Evolutionary conservation across 2,797 vertebrate genomes (phyloP), one percentile per base, ranked within the genome.

Genomic region (Falco concolor): DNA sequence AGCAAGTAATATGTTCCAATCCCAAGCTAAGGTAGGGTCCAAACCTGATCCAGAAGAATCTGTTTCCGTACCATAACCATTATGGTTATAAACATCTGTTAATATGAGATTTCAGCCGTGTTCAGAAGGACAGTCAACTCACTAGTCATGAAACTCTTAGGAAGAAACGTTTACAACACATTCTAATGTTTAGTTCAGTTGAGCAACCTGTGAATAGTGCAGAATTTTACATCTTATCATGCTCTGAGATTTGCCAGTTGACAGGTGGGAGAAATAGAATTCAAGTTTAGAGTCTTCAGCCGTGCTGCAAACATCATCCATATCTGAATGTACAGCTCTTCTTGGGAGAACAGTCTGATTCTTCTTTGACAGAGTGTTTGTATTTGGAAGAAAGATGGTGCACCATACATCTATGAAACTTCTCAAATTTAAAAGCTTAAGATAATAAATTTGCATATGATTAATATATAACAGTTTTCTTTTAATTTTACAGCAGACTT

Each of bases 401-500:
- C 19, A 73, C 20, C 27, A 25, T 73, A 56, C 20, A 40, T 13
- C 19, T 57, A 11, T 47, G 54, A 87, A 81, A 84, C 3, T 13
- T 84, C 54, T 72, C 27, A 49, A 69, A 75, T 1, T 38, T 27
- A 87, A 76, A 87, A 77, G 12, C 36, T 87, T 61, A 80, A 89
- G 28, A 67, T 77, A 53, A 75, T 72, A 38, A 27, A 63, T 57
- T 57, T 87, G 30, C 30, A 32, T 44, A 40, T 65, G 34, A 85
- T 91, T 64, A 64, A 87, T 68, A n/a, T 53, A 5, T 84, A 76
- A 96, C 54, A 53, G 25, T 63, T 65, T 92, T 89, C 64, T 96
- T 96, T 97, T 93, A 38, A 63, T 94, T 96, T 98, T 97, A 86
- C 98, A 98, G 98, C 97, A 98, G 98, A 98, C 95, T 98, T 97